Evolutionary conservation across 2,797 vertebrate species (phyloP).

Genomic region (Luscinia luscinia): DNA sequence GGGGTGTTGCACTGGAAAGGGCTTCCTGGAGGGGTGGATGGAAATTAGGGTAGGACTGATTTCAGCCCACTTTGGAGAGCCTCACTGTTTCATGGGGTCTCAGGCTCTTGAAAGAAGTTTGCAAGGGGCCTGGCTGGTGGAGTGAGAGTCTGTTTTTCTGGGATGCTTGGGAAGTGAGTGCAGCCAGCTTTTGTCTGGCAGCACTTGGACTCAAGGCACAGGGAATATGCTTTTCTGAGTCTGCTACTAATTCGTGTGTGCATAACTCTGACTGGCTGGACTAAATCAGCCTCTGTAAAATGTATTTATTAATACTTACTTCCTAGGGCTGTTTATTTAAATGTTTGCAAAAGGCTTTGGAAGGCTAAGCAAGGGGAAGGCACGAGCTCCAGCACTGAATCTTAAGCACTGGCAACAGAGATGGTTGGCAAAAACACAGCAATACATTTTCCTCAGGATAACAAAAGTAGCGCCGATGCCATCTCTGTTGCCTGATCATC

Average conservation of each 20-base stretch:
- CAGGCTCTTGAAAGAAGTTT: neutral
- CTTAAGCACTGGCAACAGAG: constrained; percentile 44
- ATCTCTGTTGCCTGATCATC: neutral
- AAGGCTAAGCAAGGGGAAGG: constrained; percentile 62
- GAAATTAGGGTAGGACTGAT: neutral
- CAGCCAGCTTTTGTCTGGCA: constrained; percentile 65
- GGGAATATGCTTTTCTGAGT: constrained; percentile 26
- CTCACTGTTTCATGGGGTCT: neutral
- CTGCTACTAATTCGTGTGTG: constrained; percentile 65
- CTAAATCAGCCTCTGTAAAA: constrained; percentile 67
- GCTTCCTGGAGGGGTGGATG: neutral
- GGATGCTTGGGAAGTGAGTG: neutral
- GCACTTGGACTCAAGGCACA: constrained; percentile 16
- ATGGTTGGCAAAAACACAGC: constrained; percentile 22
- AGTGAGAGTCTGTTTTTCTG: neutral
- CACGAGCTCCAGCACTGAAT: constrained; percentile 36
- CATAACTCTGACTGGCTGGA: constrained; percentile 62
- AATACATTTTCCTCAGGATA: constrained; percentile 22
- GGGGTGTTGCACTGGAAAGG: neutral
- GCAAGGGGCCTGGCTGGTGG: neutral
- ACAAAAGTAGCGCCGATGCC: constrained; percentile 33
- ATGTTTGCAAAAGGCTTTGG: constrained; percentile 72
- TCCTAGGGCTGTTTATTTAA: constrained; percentile 71
- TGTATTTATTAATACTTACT: constrained; percentile 72
- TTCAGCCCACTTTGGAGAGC: neutral